Percentiles rank a stretch among this genome's conserved stretches.
These are phyloP conservation scores for Altica lythri DNA, from an alignment of 2,888 invertebrate genomes.

Conservation along the genomic window DNA sequence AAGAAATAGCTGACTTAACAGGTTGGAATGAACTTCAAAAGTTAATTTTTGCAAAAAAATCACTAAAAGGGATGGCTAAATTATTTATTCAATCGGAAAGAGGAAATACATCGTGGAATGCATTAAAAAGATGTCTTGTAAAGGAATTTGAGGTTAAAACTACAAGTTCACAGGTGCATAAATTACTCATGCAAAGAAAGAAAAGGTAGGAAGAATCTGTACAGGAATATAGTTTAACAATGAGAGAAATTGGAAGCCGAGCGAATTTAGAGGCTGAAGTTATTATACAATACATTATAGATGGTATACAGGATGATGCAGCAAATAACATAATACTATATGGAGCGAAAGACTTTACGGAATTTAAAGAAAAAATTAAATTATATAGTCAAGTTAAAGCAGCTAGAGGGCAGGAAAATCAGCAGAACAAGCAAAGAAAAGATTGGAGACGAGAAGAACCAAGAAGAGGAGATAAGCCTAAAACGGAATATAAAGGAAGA, in stretches of 20 bases:
- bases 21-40: too few species aligned
- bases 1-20: too few species aligned
- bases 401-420: too few species aligned
- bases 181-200: slow-evolving; percentile 39
- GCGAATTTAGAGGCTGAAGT: slow-evolving; percentile 47
- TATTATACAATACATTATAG: slow-evolving; percentile 52
- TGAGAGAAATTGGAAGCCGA: slow-evolving; percentile 51
- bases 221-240: slow-evolving; percentile 50
- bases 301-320: slow-evolving; percentile 46
- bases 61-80: too few species aligned
- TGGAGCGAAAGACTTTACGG: slow-evolving; percentile 30
- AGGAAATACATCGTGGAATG: too few species aligned
- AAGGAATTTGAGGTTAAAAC: slow-evolving; percentile 39
- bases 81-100: too few species aligned
- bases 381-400: too few species aligned
- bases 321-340: slow-evolving; percentile 39
- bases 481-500: background rate
- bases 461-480: slow-evolving; percentile 2
- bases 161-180: slow-evolving; percentile 36
- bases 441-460: background rate
- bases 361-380: slow-evolving; percentile 32
- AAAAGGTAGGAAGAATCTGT: slow-evolving; percentile 47
- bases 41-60: too few species aligned
- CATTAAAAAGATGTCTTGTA: too few species aligned
- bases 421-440: too few species aligned